Percentiles rank a stretch among this genome's conserved stretches.
Conservation (phyloP, 2,797 vertebrate species). For the Cacajao melanocephalus region DNA sequence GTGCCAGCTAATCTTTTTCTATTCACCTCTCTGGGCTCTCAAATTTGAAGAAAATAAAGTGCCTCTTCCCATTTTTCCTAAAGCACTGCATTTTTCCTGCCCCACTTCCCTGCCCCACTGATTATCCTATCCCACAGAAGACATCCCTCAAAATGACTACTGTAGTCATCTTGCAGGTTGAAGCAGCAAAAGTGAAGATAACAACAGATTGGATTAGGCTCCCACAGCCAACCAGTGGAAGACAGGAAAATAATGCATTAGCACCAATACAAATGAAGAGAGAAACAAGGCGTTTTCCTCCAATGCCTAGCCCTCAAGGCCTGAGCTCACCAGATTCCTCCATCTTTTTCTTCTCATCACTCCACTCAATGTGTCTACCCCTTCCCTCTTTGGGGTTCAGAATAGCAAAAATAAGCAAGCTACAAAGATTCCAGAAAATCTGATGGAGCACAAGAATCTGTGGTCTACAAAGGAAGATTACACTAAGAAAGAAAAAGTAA, state of each 20-base stretch:
- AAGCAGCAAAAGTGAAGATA: constrained; percentile 20
- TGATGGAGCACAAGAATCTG: constrained; percentile 39
- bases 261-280: not conserved
- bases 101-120: not conserved
- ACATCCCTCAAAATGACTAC: not conserved
- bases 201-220: not conserved
- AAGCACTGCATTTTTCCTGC: not conserved
- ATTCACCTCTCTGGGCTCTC: not conserved
- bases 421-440: constrained; percentile 62
- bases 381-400: constrained; percentile 51
- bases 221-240: not conserved
- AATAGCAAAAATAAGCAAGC: constrained; percentile 71
- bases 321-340: not conserved
- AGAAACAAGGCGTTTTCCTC: not conserved
- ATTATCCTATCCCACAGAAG: not conserved
- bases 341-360: constrained; percentile 17
- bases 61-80: not conserved
- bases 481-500: constrained; percentile 13
- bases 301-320: not conserved
- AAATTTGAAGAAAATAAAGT: not conserved
- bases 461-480: not conserved
- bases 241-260: not conserved
- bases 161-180: not conserved
- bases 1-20: not conserved
- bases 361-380: constrained; percentile 27